Evolutionary conservation across 2,113 vertebrate species (phyloP).

Genomic region (Prionailurus viverrinus): DNA sequence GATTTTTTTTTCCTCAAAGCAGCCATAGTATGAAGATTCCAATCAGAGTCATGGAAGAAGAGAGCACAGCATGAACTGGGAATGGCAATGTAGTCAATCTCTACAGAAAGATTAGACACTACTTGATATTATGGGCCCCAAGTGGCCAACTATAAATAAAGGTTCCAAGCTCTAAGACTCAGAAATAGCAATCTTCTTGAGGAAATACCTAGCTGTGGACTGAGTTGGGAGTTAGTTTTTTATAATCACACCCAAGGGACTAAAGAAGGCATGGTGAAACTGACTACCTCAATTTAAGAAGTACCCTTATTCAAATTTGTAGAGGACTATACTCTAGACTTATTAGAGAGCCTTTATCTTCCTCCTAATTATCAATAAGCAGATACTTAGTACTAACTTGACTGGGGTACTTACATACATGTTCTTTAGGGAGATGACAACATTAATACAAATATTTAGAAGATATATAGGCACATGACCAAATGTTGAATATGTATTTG

Average conservation of each 20-base stretch:
- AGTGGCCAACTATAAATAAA: background rate
- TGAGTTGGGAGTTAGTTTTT: background rate
- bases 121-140: background rate
- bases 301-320: background rate
- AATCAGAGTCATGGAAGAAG: conserved; percentile 92
- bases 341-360: conserved; percentile 1
- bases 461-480: background rate
- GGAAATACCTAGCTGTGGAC: background rate
- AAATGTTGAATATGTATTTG: background rate
- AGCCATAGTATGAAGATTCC: conserved; percentile 89
- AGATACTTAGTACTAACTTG: background rate
- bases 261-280: background rate
- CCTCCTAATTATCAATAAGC: background rate
- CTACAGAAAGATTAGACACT: conserved; percentile 69
- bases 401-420: background rate
- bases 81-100: conserved; percentile 94
- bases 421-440: background rate
- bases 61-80: conserved; percentile 89
- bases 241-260: background rate
- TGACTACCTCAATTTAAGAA: background rate
- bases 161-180: background rate
- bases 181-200: background rate
- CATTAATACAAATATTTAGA: background rate
- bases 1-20: conserved; percentile 87
- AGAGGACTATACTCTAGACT: background rate